Conservation (phyloP, 2,797 vertebrate species). For the Lepidocolaptes lacrymiger region DNA sequence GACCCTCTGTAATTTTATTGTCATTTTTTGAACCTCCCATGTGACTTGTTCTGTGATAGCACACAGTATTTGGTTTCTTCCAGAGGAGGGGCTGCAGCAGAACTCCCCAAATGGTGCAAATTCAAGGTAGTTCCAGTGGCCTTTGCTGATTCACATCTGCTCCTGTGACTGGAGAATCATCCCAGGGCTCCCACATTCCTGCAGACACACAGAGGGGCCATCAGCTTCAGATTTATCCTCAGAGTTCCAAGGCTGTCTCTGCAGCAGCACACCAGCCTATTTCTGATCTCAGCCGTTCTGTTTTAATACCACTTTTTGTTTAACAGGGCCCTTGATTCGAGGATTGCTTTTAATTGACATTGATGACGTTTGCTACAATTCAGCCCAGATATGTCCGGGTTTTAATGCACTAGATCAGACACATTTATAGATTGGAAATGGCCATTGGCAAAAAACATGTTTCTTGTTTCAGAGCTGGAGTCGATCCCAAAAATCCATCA, state of each 20-base stretch:
- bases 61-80: background rate
- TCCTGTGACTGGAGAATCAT: background rate
- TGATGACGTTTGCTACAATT: background rate
- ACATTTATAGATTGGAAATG: background rate
- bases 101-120: background rate
- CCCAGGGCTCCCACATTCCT: background rate
- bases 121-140: background rate
- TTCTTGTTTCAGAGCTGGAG: background rate
- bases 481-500: background rate
- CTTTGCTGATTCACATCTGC: conserved; percentile 39
- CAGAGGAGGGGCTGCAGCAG: background rate
- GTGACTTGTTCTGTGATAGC: background rate
- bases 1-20: background rate
- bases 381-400: background rate
- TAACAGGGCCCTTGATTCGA: background rate
- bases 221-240: background rate
- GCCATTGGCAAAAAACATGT: background rate
- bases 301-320: background rate
- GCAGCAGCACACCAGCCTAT: background rate
- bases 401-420: background rate
- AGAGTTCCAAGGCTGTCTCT: background rate
- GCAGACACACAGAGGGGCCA: background rate
- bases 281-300: background rate
- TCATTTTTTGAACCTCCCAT: background rate
- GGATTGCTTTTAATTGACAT: background rate